These are phyloP conservation scores for Pristionchus fissidentatus DNA, from an alignment of 2,888 invertebrate species.

Conservation along the genomic window DNA sequence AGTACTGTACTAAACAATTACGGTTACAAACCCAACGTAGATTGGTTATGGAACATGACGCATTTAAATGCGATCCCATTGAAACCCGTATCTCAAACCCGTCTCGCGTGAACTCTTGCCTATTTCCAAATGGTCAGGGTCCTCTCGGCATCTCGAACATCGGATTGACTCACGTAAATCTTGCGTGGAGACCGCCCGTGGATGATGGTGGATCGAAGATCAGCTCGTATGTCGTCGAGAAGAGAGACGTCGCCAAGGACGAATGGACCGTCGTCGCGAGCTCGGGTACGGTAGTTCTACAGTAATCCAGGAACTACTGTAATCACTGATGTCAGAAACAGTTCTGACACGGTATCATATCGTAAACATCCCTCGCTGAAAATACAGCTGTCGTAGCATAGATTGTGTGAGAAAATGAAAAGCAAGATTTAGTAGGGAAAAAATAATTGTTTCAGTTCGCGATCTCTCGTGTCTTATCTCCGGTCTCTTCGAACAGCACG, in stretches of 20 bases:
- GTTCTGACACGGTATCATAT: background rate
- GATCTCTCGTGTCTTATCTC: constrained; percentile 91
- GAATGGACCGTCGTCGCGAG: constrained; percentile 72
- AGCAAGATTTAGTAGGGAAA: background rate
- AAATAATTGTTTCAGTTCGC: constrained; percentile 63
- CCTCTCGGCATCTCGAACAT: constrained; percentile 70
- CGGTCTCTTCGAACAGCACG: constrained; percentile 94
- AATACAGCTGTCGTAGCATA: background rate
- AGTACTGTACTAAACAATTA: too few relatives aligned
- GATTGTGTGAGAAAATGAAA: background rate
- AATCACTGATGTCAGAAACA: background rate
- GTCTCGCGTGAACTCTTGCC: background rate
- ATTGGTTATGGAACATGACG: too few relatives aligned
- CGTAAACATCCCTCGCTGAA: background rate
- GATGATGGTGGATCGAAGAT: constrained; percentile 89
- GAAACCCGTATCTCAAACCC: too few relatives aligned
- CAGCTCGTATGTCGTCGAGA: constrained; percentile 87
- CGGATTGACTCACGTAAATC: constrained; percentile 89
- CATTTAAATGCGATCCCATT: too few relatives aligned
- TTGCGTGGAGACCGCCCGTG: constrained; percentile 93
- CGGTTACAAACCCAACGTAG: too few relatives aligned
- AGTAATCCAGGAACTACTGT: background rate
- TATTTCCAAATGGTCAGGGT: constrained; percentile 56
- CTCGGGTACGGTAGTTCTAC: constrained; percentile 50
- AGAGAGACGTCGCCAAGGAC: constrained; percentile 84